These are phyloP conservation scores for Condylostylus longicornis DNA, from an alignment of 1,140 invertebrate genomes.

Conservation along the genomic window DNA sequence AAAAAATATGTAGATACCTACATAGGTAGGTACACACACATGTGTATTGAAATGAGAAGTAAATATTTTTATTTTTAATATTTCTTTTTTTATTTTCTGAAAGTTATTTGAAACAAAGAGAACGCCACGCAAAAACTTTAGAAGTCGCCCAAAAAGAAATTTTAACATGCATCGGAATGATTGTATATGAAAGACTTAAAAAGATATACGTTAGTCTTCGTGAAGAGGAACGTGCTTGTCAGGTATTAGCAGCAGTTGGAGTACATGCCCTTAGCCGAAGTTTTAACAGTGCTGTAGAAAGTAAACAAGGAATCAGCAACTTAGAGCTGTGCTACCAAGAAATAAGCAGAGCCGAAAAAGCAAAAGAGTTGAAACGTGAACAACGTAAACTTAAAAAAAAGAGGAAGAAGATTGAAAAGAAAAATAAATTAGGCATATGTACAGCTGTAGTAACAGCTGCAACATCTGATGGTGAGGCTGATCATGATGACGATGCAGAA, in stretches of 20 bases:
- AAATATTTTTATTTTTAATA: too few relatives aligned
- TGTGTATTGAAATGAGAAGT: too few relatives aligned
- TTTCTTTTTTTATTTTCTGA: constrained; percentile 8
- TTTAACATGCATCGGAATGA: constrained; percentile 80
- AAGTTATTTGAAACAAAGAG: constrained; percentile 48
- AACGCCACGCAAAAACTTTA: constrained; percentile 84
- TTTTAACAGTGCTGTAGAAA: constrained; percentile 78
- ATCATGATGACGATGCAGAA: constrained; percentile 10
- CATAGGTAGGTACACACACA: too few relatives aligned
- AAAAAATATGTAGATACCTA: too few relatives aligned
- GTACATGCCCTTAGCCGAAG: constrained; percentile 72
- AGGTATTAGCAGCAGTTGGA: constrained; percentile 75
- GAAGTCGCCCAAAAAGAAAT: constrained; percentile 94
- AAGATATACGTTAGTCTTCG: constrained; percentile 67
- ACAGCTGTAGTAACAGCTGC: neutral
- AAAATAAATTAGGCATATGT: constrained; percentile 26
- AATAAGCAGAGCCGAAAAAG: constrained; percentile 65
- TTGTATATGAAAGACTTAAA: constrained; percentile 75
- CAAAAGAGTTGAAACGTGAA: constrained; percentile 67
- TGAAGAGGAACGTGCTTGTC: constrained; percentile 82
- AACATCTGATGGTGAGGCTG: neutral
- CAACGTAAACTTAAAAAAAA: constrained; percentile 75
- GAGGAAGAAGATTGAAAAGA: constrained; percentile 59
- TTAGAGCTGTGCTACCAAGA: constrained; percentile 68
- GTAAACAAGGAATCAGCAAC: constrained; percentile 75